These are phyloP conservation scores for Amiota communis DNA, from an alignment of 2,888 invertebrate species.

Conservation along the genomic window DNA sequence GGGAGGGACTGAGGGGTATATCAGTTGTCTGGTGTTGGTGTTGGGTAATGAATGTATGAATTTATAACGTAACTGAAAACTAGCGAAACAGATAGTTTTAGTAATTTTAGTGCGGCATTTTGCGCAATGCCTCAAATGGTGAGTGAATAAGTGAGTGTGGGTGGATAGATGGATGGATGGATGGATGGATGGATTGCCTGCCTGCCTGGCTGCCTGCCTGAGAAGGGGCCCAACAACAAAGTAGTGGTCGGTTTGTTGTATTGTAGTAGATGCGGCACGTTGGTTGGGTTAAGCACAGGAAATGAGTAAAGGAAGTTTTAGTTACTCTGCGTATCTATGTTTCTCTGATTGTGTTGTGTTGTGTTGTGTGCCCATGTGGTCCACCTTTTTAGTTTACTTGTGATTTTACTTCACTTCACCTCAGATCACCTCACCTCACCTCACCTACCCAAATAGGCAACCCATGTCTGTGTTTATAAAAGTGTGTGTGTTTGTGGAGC, in stretches of 20 bases:
- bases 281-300: constrained; percentile 48
- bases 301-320: constrained; percentile 70
- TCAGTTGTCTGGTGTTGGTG: not conserved
- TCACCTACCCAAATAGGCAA: not conserved
- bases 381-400: not conserved
- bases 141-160: constrained; percentile 2
- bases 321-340: constrained; percentile 52
- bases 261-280: constrained; percentile 7
- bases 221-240: not conserved
- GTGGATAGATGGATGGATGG: not conserved
- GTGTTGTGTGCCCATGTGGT: not conserved
- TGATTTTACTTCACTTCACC: too few species aligned
- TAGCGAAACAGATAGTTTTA: constrained; percentile 68
- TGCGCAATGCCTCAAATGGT: constrained; percentile 20
- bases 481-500: not conserved
- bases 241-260: not conserved
- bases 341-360: constrained; percentile 9
- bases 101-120: constrained; percentile 47
- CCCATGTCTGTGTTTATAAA: not conserved
- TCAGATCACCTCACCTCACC: too few species aligned
- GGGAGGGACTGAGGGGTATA: not conserved
- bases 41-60: constrained; percentile 68
- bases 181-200: not conserved
- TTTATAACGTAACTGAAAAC: constrained; percentile 67
- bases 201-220: not conserved